Conservation (phyloP, 2,113 vertebrate genomes). For the Eptesicus fuscus region DNA sequence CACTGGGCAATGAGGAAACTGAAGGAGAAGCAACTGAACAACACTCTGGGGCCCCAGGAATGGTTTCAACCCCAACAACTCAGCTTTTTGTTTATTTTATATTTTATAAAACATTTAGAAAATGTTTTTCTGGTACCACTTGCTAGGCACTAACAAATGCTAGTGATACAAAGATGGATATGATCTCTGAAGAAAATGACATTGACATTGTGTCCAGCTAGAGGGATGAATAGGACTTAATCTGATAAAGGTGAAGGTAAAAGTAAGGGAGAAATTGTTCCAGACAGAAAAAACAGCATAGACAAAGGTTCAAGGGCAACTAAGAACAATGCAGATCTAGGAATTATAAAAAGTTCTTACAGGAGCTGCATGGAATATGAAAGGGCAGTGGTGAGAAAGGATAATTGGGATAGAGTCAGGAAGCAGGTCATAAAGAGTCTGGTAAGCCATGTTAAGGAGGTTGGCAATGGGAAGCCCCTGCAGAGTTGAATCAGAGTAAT, state of each 20-base stretch:
- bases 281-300: neutral
- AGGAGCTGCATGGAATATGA: neutral
- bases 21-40: neutral
- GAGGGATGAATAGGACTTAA: neutral
- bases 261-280: neutral
- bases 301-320: neutral
- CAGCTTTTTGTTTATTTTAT: neutral
- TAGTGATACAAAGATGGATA: neutral
- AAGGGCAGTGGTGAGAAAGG: neutral
- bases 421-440: neutral
- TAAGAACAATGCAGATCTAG: neutral
- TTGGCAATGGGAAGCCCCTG: neutral
- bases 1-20: neutral
- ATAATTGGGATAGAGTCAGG: neutral
- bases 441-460: neutral
- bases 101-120: slow-evolving; percentile 27
- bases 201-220: neutral
- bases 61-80: neutral
- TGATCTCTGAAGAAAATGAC: slow-evolving; percentile 6
- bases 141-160: neutral
- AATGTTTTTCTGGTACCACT: neutral
- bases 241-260: neutral
- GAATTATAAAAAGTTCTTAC: neutral
- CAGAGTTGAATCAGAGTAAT: neutral
- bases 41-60: neutral